A percentile compares a stretch with the other conserved stretches of the same genome.
phyloP scores from a whole-genome alignment of 2,797 vertebrate genomes.

The Amniataba percoides region DNA sequence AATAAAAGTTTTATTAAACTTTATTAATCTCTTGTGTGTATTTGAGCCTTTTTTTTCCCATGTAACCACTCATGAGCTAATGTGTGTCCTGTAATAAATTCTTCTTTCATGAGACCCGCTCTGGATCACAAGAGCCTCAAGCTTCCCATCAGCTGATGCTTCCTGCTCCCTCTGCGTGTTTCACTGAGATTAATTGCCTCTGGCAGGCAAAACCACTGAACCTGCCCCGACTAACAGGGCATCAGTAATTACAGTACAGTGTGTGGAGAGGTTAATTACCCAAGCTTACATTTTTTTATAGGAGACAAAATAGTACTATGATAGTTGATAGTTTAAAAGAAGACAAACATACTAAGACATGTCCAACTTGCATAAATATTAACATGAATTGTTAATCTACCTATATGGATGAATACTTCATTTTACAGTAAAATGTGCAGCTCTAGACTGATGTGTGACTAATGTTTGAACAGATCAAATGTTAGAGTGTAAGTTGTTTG shows the following conservation, averaged over 20 bases:
- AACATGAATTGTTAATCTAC: not conserved
- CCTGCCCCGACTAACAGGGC: not conserved
- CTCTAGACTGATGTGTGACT: not conserved
- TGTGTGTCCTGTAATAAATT: not conserved
- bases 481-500: not conserved
- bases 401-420: not conserved
- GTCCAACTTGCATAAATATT: not conserved
- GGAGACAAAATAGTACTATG: not conserved
- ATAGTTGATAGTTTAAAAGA: not conserved
- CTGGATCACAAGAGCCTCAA: not conserved
- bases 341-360: not conserved
- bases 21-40: conserved; percentile 26
- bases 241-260: conserved; percentile 3
- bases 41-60: not conserved
- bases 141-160: conserved; percentile 6
- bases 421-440: not conserved
- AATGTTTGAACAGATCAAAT: not conserved
- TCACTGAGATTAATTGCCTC: conserved; percentile 19
- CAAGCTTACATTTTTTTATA: not conserved
- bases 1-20: conserved; percentile 85
- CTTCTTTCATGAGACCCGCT: too few relatives aligned
- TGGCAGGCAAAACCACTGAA: conserved; percentile 15
- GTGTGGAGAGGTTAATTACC: conserved; percentile 9
- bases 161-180: not conserved
- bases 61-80: not conserved